Percentiles rank a stretch among this genome's conserved stretches.
These are phyloP conservation scores for Mylabris phalerata DNA, from an alignment of 1,140 invertebrate genomes.

Conservation along the genomic window DNA sequence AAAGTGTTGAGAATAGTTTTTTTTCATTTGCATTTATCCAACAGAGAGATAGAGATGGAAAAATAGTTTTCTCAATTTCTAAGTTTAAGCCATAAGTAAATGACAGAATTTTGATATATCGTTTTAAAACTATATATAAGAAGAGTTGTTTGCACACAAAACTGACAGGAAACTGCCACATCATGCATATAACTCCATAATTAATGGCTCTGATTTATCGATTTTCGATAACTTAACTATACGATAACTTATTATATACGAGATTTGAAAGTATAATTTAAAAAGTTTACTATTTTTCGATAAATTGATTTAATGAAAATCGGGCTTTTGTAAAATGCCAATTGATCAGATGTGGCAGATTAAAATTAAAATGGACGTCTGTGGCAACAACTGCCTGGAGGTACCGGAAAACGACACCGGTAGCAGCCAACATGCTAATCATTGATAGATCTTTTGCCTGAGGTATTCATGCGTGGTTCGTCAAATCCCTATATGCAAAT, in stretches of 20 bases:
- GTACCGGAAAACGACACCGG: constrained; percentile 11
- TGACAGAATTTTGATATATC: constrained; percentile 2
- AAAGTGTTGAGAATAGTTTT: too few relatives aligned
- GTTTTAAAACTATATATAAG: not conserved
- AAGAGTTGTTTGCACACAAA: constrained; percentile 8
- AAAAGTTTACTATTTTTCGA: too few relatives aligned
- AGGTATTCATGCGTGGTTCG: not conserved
- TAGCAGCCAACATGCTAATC: constrained; percentile 12
- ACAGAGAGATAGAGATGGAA: too few relatives aligned
- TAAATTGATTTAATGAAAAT: too few relatives aligned
- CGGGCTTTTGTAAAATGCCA: too few relatives aligned
- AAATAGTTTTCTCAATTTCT: too few relatives aligned
- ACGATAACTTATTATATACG: too few relatives aligned
- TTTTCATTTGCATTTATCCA: too few relatives aligned
- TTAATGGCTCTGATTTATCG: constrained; percentile 11
- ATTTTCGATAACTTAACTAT: constrained; percentile 4
- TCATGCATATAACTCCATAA: constrained; percentile 12
- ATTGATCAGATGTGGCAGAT: not conserved
- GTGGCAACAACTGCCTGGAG: constrained; percentile 8
- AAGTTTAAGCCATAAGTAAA: too few relatives aligned
- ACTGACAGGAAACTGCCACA: constrained; percentile 9
- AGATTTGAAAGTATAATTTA: too few relatives aligned
- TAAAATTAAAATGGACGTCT: constrained; percentile 11
- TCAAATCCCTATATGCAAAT: too few relatives aligned
- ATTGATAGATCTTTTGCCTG: constrained; percentile 9